Conservation (phyloP, 1,140 invertebrate genomes). For the Aradophagus sp. region DNA sequence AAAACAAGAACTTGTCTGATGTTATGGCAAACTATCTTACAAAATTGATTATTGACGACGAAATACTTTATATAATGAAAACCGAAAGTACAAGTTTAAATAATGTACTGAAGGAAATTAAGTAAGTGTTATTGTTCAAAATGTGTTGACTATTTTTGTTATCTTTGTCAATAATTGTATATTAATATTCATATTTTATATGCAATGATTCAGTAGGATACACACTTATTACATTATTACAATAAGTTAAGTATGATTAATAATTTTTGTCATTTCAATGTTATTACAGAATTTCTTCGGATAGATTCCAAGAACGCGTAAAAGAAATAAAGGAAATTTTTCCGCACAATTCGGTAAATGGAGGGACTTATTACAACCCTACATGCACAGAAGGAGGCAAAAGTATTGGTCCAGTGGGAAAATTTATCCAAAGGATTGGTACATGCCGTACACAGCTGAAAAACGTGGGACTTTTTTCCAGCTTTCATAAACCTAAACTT, state of each 20-base stretch:
- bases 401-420: conserved; percentile 7
- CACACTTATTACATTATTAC: neutral
- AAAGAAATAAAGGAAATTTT: conserved; percentile 7
- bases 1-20: conserved; percentile 11
- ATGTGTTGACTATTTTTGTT: conserved; percentile 6
- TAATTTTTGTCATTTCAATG: neutral
- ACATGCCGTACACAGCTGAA: neutral
- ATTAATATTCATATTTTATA: too few species aligned
- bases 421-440: conserved; percentile 1
- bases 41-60: conserved; percentile 10
- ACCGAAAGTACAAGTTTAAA: conserved; percentile 9
- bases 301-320: conserved; percentile 1
- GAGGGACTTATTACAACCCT: conserved; percentile 8
- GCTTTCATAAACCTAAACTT: neutral
- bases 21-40: conserved; percentile 18
- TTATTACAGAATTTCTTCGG: conserved; percentile 3
- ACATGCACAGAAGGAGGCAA: conserved; percentile 1
- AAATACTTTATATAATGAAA: conserved; percentile 18
- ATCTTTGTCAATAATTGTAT: too few species aligned
- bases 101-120: conserved; percentile 15
- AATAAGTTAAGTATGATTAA: neutral
- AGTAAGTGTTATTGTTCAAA: conserved; percentile 9
- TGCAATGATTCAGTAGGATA: too few species aligned
- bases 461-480: conserved; percentile 1
- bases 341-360: conserved; percentile 6